These are phyloP conservation scores for human (Homo sapiens) DNA, from an alignment of 2,113 vertebrate species.

Conservation along the genomic window DNA sequence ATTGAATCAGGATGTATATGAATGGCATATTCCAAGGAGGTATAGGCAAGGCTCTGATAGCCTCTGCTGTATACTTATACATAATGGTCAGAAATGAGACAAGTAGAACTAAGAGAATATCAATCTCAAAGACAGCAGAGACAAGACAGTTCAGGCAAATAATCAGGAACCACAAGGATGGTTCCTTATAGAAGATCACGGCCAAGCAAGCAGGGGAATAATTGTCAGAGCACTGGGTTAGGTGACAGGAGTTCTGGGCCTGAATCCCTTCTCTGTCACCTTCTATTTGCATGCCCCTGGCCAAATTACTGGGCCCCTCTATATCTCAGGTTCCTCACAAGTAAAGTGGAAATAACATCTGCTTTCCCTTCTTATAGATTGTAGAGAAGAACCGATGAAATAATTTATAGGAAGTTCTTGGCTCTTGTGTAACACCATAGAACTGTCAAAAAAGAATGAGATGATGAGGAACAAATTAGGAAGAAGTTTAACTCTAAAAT, in stretches of 20 bases:
- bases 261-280: background rate
- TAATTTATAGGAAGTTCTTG: background rate
- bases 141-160: background rate
- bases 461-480: background rate
- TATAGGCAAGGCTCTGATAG: background rate
- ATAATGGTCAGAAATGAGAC: background rate
- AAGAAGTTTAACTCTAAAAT: slow-evolving; percentile 14
- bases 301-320: background rate
- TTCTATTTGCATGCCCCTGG: background rate
- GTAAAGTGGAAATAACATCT: slow-evolving; percentile 18
- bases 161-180: background rate
- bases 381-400: slow-evolving; percentile 14
- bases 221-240: background rate
- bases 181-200: slow-evolving; percentile 4
- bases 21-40: background rate
- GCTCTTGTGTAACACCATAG: background rate
- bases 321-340: background rate
- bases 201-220: background rate
- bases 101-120: background rate
- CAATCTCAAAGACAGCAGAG: background rate
- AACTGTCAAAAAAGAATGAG: background rate
- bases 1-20: background rate
- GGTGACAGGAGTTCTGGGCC: background rate
- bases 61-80: background rate
- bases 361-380: background rate